Percentiles rank a stretch among this genome's conserved stretches.
Conservation (phyloP, 1,140 invertebrate genomes). For the Zeugodacus cucurbitae region DNA sequence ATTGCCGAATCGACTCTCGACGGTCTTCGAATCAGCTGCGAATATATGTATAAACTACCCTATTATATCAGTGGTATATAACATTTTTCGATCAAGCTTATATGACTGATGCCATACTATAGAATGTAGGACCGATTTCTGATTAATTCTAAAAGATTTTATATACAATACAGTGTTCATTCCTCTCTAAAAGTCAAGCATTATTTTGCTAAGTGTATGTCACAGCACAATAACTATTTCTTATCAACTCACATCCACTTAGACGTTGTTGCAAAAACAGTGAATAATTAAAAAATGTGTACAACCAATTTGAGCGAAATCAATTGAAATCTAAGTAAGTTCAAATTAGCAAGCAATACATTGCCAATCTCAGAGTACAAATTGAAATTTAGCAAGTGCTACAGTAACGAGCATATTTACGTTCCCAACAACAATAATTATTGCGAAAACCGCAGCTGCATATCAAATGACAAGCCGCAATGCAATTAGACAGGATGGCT, state of each 20-base stretch:
- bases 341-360: slow-evolving; percentile 13
- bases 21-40: too few species aligned
- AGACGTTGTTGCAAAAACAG: not conserved
- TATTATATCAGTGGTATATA: too few species aligned
- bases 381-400: slow-evolving; percentile 25
- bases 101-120: too few species aligned
- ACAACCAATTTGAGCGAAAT: not conserved
- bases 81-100: too few species aligned
- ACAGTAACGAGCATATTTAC: slow-evolving; percentile 11
- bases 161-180: not conserved
- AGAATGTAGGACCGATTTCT: too few species aligned
- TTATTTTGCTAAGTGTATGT: not conserved
- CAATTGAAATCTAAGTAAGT: slow-evolving; percentile 10
- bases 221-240: not conserved
- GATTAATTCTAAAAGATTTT: too few species aligned
- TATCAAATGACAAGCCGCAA: slow-evolving; percentile 30
- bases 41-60: too few species aligned
- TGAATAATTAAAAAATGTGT: not conserved
- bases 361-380: slow-evolving; percentile 5
- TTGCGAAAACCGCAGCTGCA: slow-evolving; percentile 26
- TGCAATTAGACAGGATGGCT: slow-evolving; percentile 4
- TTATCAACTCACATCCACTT: not conserved
- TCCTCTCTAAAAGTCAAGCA: not conserved
- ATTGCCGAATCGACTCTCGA: too few species aligned
- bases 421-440: slow-evolving; percentile 1